These are phyloP conservation scores for Alcedo quadribrachys DNA, from an alignment of 2,797 vertebrate species.

Conservation along the genomic window DNA sequence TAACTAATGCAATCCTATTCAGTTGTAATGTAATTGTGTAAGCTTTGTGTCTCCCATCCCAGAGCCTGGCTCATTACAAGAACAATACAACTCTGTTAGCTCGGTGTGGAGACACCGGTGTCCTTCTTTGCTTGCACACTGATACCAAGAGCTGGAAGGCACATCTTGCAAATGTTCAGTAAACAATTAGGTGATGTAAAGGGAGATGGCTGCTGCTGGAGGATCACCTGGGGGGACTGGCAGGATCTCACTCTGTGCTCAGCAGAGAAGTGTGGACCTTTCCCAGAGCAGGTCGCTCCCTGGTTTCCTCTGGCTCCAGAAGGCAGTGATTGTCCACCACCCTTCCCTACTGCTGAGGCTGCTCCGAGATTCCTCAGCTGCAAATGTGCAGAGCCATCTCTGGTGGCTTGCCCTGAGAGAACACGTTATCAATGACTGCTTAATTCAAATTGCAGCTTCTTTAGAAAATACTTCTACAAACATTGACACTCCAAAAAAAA, in stretches of 20 bases:
- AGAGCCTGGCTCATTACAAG: neutral
- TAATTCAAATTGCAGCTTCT: conserved; percentile 32
- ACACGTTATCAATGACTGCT: neutral
- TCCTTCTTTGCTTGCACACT: neutral
- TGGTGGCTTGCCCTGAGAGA: neutral
- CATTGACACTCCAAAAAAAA: neutral
- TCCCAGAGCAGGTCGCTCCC: neutral
- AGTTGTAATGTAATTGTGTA: neutral
- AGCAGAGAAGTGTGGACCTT: neutral
- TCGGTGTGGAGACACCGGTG: neutral
- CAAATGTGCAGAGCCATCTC: neutral
- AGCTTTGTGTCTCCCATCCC: neutral
- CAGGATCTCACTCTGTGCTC: neutral
- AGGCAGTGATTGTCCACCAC: neutral
- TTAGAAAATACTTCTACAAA: conserved; percentile 36
- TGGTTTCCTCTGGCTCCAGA: neutral
- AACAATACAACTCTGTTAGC: neutral
- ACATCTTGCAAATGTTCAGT: neutral
- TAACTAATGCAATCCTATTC: neutral
- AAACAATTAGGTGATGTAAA: neutral
- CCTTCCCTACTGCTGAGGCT: neutral
- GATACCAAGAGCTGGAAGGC: neutral
- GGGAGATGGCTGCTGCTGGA: neutral
- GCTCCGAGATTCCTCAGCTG: neutral
- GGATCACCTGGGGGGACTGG: neutral